phyloP scores from a whole-genome alignment of 2,113 vertebrate genomes.

The Chitala chitala region DNA sequence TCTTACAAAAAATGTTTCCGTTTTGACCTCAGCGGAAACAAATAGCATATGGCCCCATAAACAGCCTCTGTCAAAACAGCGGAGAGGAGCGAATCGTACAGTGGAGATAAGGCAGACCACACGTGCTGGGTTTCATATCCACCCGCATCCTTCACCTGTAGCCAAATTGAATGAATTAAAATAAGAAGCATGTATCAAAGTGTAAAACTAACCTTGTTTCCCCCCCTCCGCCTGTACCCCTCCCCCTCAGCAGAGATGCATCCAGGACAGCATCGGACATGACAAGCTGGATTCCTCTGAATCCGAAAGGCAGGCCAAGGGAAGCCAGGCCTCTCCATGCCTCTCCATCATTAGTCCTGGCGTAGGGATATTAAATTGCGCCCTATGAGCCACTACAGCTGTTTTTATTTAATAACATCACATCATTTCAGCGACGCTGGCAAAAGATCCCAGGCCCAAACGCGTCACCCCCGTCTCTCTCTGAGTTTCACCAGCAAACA shows the following conservation, averaged over 20 bases:
- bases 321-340: background rate
- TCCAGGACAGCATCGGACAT: background rate
- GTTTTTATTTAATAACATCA: conserved; percentile 19
- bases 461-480: background rate
- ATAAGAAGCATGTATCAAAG: conserved; percentile 42
- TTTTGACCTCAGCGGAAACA: background rate
- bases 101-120: conserved; percentile 34
- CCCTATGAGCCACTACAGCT: background rate
- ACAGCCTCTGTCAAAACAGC: conserved; percentile 18
- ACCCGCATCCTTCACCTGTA: conserved; percentile 37
- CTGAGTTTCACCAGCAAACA: background rate
- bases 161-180: conserved; percentile 40
- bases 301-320: background rate
- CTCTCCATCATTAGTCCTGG: conserved; percentile 22
- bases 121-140: conserved; percentile 33
- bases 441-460: background rate
- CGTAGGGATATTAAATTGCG: conserved; percentile 28
- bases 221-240: conserved; percentile 8
- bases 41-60: background rate
- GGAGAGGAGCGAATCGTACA: conserved; percentile 18
- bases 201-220: conserved; percentile 44
- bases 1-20: background rate
- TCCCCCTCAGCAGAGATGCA: background rate
- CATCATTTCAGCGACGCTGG: background rate
- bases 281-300: conserved; percentile 14